A percentile compares a stretch with the other conserved stretches of the same genome.
These are phyloP conservation scores for Zaprionus bogoriensis DNA, from an alignment of 2,888 invertebrate species.

Conservation along the genomic window DNA sequence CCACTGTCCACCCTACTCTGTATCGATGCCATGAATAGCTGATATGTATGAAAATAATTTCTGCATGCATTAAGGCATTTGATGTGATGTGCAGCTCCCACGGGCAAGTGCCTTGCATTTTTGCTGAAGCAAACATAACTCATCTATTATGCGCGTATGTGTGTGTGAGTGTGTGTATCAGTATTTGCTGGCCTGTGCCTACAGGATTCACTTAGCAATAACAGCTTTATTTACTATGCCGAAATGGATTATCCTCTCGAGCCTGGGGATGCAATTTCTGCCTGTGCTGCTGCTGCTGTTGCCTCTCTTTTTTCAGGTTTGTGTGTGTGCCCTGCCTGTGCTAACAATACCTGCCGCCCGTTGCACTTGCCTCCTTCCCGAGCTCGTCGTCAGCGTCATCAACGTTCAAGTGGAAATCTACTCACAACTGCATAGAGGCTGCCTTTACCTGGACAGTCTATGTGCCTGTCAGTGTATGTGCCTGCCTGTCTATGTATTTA, in stretches of 20 bases:
- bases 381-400: constrained; percentile 29
- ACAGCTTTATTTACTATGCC: constrained; percentile 78
- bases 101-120: constrained; percentile 60
- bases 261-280: constrained; percentile 73
- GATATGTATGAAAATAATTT: constrained; percentile 46
- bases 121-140: constrained; percentile 72
- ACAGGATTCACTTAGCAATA: constrained; percentile 71
- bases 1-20: constrained; percentile 6
- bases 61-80: constrained; percentile 39
- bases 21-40: constrained; percentile 31
- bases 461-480: neutral
- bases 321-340: neutral
- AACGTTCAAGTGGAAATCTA: constrained; percentile 33
- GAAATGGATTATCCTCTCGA: constrained; percentile 79
- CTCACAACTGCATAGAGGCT: neutral
- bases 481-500: neutral
- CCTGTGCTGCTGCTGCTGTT: constrained; percentile 50
- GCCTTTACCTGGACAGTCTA: neutral
- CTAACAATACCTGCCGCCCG: neutral
- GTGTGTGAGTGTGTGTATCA: neutral
- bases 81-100: constrained; percentile 14
- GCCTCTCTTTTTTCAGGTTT: constrained; percentile 8
- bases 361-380: neutral
- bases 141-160: constrained; percentile 54
- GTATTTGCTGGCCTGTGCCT: constrained; percentile 5